These are phyloP conservation scores for Lasioglossum marginatum DNA, from an alignment of 2,888 invertebrate species.

Conservation along the genomic window DNA sequence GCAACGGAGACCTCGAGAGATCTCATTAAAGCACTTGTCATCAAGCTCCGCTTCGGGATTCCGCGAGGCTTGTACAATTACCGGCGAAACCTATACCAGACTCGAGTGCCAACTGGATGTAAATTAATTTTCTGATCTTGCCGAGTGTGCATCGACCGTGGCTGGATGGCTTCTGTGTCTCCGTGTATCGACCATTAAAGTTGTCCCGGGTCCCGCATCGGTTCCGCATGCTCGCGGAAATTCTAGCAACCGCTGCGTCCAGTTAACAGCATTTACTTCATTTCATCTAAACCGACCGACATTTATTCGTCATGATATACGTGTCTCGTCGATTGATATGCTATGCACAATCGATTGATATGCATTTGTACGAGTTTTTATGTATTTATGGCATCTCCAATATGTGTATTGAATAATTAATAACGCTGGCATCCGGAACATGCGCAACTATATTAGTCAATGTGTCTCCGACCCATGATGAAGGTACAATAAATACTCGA, in stretches of 20 bases:
- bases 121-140: conserved; percentile 66
- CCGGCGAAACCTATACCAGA: conserved; percentile 24
- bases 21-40: conserved; percentile 26
- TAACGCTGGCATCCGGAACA: too few species aligned
- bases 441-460: too few species aligned
- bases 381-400: too few species aligned
- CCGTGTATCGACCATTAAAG: conserved; percentile 53
- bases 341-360: too few species aligned
- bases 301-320: neutral
- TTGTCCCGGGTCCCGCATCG: conserved; percentile 39
- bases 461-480: too few species aligned
- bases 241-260: neutral
- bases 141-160: conserved; percentile 14
- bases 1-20: conserved; percentile 7
- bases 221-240: conserved; percentile 35
- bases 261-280: neutral
- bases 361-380: too few species aligned
- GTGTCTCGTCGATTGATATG: too few species aligned
- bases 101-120: conserved; percentile 31
- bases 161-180: conserved; percentile 57
- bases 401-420: too few species aligned
- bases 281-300: neutral
- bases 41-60: conserved; percentile 16
- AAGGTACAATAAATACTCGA: too few species aligned
- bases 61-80: conserved; percentile 29